Conservation (phyloP, 2,113 vertebrate genomes). For the Cyanoramphus novaezelandiae region DNA sequence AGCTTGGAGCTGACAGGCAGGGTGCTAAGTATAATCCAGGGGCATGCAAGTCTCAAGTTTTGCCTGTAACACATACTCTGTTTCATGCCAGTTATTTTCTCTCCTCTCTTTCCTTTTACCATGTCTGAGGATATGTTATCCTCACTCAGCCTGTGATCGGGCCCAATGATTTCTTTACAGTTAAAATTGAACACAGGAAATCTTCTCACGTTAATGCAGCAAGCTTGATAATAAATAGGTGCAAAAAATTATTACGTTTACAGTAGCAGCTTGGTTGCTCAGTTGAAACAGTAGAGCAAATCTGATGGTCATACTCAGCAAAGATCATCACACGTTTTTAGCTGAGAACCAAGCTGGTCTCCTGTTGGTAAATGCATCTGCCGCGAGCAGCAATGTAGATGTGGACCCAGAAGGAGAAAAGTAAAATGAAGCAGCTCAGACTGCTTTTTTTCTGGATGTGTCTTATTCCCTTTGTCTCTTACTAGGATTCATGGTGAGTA, state of each 20-base stretch:
- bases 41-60: background rate
- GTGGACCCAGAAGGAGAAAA: background rate
- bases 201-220: background rate
- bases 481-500: background rate
- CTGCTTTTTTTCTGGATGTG: background rate
- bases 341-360: background rate
- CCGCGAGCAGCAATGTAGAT: background rate
- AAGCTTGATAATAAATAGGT: background rate
- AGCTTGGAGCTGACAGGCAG: background rate
- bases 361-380: background rate
- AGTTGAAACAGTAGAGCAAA: background rate
- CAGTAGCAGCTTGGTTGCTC: background rate
- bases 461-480: background rate
- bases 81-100: background rate
- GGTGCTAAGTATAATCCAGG: background rate
- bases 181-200: background rate
- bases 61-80: background rate
- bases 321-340: background rate
- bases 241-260: background rate
- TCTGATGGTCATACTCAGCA: rapidly evolving
- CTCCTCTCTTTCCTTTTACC: background rate
- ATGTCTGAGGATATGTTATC: background rate
- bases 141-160: background rate
- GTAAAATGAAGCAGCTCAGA: background rate
- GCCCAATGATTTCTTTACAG: background rate